phyloP scores from a whole-genome alignment of 92 coral and sea anemone species.

The Metridium senile region DNA sequence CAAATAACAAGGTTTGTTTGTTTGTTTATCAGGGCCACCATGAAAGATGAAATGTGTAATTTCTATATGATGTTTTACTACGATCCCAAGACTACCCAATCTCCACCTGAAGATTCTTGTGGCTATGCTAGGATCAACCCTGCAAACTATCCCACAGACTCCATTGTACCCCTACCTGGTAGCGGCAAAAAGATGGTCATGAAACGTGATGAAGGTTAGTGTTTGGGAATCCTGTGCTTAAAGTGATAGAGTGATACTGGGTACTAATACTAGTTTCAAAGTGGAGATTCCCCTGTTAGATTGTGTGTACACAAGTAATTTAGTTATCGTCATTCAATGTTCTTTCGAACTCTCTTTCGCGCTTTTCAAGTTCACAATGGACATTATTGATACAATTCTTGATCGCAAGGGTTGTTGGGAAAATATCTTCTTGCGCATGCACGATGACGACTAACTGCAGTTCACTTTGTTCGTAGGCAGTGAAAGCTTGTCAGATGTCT shows the following conservation, averaged over 20 bases:
- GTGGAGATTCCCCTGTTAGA: too few species aligned
- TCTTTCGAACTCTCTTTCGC: too few species aligned
- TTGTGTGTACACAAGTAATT: too few species aligned
- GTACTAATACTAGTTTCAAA: too few species aligned
- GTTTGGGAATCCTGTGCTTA: not conserved
- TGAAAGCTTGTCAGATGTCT: conserved; percentile 32
- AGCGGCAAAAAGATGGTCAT: conserved; percentile 78
- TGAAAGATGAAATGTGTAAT: conserved; percentile 99
- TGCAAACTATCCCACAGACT: conserved; percentile 63
- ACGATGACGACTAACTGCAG: conserved; percentile 24
- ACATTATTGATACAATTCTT: not conserved
- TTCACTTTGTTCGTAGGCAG: conserved; percentile 63
- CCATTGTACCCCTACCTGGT: conserved; percentile 73
- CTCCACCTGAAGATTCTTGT: conserved; percentile 36
- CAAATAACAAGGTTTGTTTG: too few species aligned
- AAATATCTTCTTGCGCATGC: not conserved
- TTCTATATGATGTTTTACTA: conserved; percentile 95
- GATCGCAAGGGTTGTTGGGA: not conserved
- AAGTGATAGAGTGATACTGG: not conserved
- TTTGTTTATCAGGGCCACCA: conserved; percentile 69
- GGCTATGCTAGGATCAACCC: not conserved
- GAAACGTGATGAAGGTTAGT: conserved; percentile 70
- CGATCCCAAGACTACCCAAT: conserved; percentile 35
- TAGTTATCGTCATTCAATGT: too few species aligned
- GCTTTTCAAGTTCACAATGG: too few species aligned